Base-by-base conservation (phyloP, 2,888 invertebrate genomes). In the Brachypterus glaber region DNA sequence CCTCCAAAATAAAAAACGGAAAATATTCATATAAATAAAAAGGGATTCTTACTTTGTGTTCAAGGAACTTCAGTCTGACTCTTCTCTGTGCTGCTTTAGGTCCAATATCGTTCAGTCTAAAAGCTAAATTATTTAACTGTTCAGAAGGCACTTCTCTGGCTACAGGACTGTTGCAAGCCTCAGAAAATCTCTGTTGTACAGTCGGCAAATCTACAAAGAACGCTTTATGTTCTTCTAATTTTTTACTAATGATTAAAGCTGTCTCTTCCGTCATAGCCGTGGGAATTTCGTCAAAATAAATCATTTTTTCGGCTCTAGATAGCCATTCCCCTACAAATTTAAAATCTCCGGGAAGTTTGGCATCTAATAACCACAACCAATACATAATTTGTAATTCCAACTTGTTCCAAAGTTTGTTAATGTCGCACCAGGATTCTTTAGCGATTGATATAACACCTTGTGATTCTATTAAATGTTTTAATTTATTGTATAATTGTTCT, bases 311-410 rank as follows among this genome's bases (percentile, higher is more conserved):
- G 12, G 92, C 95, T 51, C 79, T 79, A 43, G 86, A 83, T 35
- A 96, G 66, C 92, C 95, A 95, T 62, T 87, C 85, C 35, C 90
- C 93, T 11, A 91, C 76, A 46, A 77, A 73, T 40, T 85, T 84
- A 51, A 95, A 80, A 54, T 87, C 86, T 26, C 88, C 89, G 5
- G 91, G 90, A 35, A 95, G 69, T 45, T 76, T 74, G 1, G 85
- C 77, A 63, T 96, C 95, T 49, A 95, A 67, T 34, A 86, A 71
- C 86, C 89, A 87, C 51, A 90, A 74, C 93, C 95, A 95, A 56
- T 80, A 76, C 53, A 81, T 71, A 68, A 90, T 74, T 67, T 88
- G 72, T 52, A 73, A 68, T 57, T 88, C 82, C 35, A 91, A 71
- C 57, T 83, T 80, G 49, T 77, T 76, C 92, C 93, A 93, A 17